Conservation (phyloP, 2,113 vertebrate species). For the Dicentrarchus labrax region DNA sequence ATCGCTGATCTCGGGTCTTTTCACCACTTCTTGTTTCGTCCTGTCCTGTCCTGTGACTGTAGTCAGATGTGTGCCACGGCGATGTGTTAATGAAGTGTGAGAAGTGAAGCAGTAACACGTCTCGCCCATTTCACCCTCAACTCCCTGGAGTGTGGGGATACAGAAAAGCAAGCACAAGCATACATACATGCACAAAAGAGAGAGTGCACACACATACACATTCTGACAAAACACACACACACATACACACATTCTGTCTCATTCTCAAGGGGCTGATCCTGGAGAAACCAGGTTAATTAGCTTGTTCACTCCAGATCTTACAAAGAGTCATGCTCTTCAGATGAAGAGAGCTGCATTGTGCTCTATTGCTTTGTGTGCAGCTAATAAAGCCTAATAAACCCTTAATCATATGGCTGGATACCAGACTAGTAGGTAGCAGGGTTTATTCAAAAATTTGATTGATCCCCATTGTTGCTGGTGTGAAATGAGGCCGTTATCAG, state of each 20-base stretch:
- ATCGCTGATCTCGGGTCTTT: slow-evolving; percentile 46
- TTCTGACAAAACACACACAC: slow-evolving; percentile 3
- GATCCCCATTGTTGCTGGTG: slow-evolving; percentile 62
- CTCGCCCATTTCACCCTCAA: slow-evolving; percentile 71
- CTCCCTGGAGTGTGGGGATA: slow-evolving; percentile 61
- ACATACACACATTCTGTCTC: slow-evolving; percentile 62
- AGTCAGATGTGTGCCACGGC: slow-evolving; percentile 64
- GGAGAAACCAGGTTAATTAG: slow-evolving; percentile 91
- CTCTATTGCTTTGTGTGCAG: slow-evolving; percentile 68
- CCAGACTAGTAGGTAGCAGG: slow-evolving; percentile 60
- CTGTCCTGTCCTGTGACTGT: slow-evolving; percentile 64
- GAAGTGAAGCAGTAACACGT: slow-evolving; percentile 71
- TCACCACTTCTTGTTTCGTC: slow-evolving; percentile 12
- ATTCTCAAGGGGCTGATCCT: slow-evolving; percentile 85
- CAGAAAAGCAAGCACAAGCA: slow-evolving; percentile 37
- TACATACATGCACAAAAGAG: not conserved
- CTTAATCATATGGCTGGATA: slow-evolving; percentile 66
- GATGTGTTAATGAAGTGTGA: slow-evolving; percentile 81
- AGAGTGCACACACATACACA: slow-evolving; percentile 1
- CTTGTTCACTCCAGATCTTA: slow-evolving; percentile 84
- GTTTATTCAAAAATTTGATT: slow-evolving; percentile 69
- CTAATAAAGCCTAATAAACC: slow-evolving; percentile 74
- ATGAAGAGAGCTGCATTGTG: slow-evolving; percentile 74
- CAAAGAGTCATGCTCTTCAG: slow-evolving; percentile 72
- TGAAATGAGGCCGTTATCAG: slow-evolving; percentile 59